Conservation (phyloP, 1,140 invertebrate genomes). For the Habropoda laboriosa region DNA sequence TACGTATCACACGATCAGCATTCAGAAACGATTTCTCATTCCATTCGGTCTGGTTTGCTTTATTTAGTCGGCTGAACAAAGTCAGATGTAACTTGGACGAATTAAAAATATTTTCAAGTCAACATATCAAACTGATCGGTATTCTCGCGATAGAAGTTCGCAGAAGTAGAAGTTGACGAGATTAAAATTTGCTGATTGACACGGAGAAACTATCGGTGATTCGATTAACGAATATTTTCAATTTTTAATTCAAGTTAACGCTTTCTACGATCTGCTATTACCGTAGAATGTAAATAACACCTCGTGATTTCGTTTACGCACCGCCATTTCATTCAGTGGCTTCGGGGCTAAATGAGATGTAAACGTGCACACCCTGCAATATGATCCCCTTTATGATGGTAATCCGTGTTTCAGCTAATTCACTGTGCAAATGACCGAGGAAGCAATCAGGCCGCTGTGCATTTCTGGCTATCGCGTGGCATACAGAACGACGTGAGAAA, state of each 20-base stretch:
- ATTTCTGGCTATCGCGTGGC: neutral
- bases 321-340: neutral
- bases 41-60: neutral
- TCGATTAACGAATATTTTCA: too few relatives aligned
- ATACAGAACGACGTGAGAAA: too few relatives aligned
- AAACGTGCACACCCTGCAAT: constrained; percentile 3
- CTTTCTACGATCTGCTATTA: neutral
- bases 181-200: too few relatives aligned
- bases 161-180: too few relatives aligned
- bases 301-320: neutral
- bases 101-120: too few relatives aligned
- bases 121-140: too few relatives aligned
- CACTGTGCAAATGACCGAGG: constrained; percentile 22
- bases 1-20: constrained; percentile 3
- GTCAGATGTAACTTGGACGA: too few relatives aligned
- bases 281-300: neutral
- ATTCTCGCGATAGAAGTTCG: too few relatives aligned
- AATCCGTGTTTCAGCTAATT: constrained; percentile 20
- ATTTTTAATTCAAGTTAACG: too few relatives aligned
- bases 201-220: too few relatives aligned
- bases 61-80: constrained; percentile 26
- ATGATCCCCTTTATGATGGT: constrained; percentile 26
- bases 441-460: neutral
- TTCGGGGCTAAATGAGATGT: constrained; percentile 19
- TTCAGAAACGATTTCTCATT: neutral